Evolutionary conservation across 64 coral and sea anemone genomes (phyloP).

Genomic region (Platygyra sinensis): DNA sequence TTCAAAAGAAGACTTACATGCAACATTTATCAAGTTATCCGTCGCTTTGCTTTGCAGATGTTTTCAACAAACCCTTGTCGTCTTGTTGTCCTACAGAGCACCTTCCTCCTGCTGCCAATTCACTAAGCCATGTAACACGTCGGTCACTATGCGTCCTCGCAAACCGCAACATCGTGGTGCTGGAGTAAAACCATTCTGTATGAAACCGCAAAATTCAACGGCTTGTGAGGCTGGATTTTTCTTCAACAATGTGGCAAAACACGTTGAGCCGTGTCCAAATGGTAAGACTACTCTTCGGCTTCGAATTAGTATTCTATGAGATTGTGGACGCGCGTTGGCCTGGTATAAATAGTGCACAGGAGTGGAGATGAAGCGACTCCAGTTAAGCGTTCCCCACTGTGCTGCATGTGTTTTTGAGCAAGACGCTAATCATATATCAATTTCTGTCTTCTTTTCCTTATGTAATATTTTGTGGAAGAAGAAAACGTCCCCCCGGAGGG

Average conservation of each 20-base stretch:
- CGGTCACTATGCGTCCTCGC: not conserved
- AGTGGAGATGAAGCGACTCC: too few relatives aligned
- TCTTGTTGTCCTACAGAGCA: conserved; percentile 63
- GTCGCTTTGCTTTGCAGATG: not conserved
- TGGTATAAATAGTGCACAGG: too few relatives aligned
- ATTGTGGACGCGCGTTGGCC: too few relatives aligned
- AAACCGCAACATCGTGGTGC: too few relatives aligned
- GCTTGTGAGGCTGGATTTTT: conserved; percentile 76
- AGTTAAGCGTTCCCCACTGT: too few relatives aligned
- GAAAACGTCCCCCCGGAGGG: too few relatives aligned
- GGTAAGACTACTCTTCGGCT: conserved; percentile 24
- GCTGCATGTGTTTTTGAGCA: too few relatives aligned
- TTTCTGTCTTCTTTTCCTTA: too few relatives aligned
- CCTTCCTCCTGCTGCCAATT: conserved; percentile 47
- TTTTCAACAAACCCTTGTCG: not conserved
- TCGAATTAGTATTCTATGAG: too few relatives aligned
- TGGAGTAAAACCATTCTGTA: conserved; percentile 66
- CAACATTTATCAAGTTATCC: not conserved
- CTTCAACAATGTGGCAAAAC: not conserved
- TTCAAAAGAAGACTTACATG: too few relatives aligned
- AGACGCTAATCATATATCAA: too few relatives aligned
- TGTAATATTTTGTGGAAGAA: not conserved
- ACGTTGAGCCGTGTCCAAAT: conserved; percentile 58
- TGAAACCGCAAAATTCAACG: conserved; percentile 69
- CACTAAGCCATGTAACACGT: conserved; percentile 50